A percentile compares a stretch with the other conserved stretches of the same genome.
Conservation (phyloP, 2,888 invertebrate species). For the Laspeyria flexula region DNA sequence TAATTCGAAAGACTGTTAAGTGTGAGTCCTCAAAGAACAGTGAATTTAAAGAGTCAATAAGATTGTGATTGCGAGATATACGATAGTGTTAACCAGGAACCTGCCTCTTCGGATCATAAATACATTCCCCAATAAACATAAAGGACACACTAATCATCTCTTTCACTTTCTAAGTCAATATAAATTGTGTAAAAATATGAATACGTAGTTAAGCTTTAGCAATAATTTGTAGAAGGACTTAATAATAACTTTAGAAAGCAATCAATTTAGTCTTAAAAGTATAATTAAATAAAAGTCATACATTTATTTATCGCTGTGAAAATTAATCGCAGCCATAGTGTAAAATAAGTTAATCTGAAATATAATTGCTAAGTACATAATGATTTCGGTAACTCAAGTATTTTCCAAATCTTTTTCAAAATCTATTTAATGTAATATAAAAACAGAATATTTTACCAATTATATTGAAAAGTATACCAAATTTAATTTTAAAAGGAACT, state of each 20-base stretch:
- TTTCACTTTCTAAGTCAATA: constrained; percentile 21
- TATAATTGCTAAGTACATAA: no score
- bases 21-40: constrained; percentile 36
- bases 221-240: constrained; percentile 30
- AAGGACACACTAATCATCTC: neutral
- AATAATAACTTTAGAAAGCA: constrained; percentile 29
- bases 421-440: neutral
- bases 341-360: no score
- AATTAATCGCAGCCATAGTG: neutral
- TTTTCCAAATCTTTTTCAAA: neutral
- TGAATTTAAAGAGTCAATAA: no score
- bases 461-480: constrained; percentile 28
- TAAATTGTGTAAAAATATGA: constrained; percentile 14
- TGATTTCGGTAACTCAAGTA: neutral
- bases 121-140: constrained; percentile 28
- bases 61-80: neutral
- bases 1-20: constrained; percentile 5
- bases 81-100: neutral
- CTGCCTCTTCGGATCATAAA: constrained; percentile 10
- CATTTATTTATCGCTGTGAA: neutral
- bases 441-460: constrained; percentile 6
- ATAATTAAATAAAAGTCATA: neutral
- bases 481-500: constrained; percentile 26
- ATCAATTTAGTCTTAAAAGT: constrained; percentile 14
- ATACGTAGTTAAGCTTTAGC: constrained; percentile 27